Evolutionary conservation across 2,113 vertebrate species (phyloP).

Genomic region (Microcebus tavaratra): DNA sequence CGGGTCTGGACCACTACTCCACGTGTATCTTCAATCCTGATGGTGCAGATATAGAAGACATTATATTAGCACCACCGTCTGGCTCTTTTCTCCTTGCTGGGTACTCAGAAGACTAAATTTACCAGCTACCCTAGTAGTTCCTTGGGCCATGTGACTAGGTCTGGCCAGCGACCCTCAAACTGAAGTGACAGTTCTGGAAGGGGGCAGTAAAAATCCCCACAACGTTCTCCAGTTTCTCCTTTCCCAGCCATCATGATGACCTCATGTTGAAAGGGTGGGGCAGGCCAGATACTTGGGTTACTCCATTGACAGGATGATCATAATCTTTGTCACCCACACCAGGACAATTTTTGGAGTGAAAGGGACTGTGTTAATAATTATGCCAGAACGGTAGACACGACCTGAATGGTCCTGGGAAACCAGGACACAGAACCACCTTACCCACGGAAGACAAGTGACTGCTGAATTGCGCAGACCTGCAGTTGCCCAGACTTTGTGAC

Average conservation of each 20-base stretch:
- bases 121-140: not conserved
- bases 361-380: not conserved
- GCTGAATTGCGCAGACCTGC: not conserved
- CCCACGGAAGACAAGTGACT: not conserved
- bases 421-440: not conserved
- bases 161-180: not conserved
- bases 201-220: not conserved
- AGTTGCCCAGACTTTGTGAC: not conserved
- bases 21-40: not conserved
- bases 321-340: not conserved
- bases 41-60: not conserved
- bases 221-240: not conserved
- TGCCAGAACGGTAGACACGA: not conserved
- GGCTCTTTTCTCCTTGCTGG: not conserved
- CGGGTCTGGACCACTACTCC: accelerated
- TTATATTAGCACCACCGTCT: not conserved
- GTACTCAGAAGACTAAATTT: not conserved
- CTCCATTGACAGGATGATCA: not conserved
- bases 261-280: not conserved
- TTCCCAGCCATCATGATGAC: not conserved
- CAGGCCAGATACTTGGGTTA: not conserved
- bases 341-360: not conserved
- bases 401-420: not conserved
- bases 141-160: not conserved
- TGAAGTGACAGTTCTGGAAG: not conserved